These are phyloP conservation scores for Cotesia chilonis DNA, from an alignment of 1,140 invertebrate genomes.

Conservation along the genomic window DNA sequence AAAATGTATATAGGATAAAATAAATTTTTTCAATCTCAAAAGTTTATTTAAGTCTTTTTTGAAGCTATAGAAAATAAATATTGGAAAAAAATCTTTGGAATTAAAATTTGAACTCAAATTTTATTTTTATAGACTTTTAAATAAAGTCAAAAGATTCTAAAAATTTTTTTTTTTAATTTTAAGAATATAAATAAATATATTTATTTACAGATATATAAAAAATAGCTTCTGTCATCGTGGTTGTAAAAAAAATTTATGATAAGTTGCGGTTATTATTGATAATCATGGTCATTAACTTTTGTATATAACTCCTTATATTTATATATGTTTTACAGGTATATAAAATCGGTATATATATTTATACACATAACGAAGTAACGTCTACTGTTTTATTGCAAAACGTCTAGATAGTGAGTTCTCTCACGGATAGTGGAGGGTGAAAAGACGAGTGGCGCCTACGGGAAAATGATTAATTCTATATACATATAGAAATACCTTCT, in stretches of 20 bases:
- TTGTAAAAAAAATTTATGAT: slow-evolving; percentile 35
- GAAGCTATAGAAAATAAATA: too few relatives aligned
- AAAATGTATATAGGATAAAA: too few relatives aligned
- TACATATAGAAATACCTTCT: background rate
- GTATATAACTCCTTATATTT: slow-evolving; percentile 15
- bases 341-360: background rate
- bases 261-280: slow-evolving; percentile 46
- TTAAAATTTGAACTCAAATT: too few relatives aligned
- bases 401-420: background rate
- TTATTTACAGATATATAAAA: background rate
- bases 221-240: slow-evolving; percentile 38
- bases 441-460: slow-evolving; percentile 36
- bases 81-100: too few relatives aligned
- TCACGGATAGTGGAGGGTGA: slow-evolving; percentile 3
- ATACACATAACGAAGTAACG: background rate
- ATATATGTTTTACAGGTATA: background rate
- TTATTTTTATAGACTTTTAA: too few relatives aligned
- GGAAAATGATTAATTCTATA: slow-evolving; percentile 6
- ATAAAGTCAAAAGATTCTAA: too few relatives aligned
- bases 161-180: background rate
- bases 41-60: too few relatives aligned
- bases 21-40: too few relatives aligned
- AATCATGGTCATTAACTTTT: slow-evolving; percentile 48
- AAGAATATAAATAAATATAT: background rate
- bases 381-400: background rate